Conservation (phyloP, 2,113 vertebrate genomes). For the Nycticorax nycticorax region DNA sequence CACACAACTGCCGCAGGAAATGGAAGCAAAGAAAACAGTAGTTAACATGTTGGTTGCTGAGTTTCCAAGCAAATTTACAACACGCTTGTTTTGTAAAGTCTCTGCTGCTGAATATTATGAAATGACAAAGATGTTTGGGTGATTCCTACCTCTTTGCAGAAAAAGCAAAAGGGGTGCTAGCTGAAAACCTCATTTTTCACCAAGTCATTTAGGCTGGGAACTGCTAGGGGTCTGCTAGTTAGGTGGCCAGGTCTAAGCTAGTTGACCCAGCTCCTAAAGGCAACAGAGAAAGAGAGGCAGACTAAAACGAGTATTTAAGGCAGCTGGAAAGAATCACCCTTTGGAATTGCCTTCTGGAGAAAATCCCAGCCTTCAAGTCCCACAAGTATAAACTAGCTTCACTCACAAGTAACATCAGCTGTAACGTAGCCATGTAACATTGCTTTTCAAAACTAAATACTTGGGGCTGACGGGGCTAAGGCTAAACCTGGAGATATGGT, state of each 20-base stretch:
- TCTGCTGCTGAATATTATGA: neutral
- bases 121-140: neutral
- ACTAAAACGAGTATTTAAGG: neutral
- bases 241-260: neutral
- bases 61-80: neutral
- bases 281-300: neutral
- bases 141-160: neutral
- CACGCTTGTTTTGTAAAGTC: neutral
- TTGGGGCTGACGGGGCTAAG: neutral
- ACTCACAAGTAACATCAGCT: neutral
- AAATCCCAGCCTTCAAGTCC: neutral
- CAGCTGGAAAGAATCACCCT: neutral
- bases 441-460: neutral
- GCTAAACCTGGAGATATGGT: neutral
- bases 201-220: neutral
- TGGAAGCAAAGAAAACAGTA: neutral
- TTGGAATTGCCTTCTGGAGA: neutral
- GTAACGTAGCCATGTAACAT: neutral
- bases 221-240: neutral
- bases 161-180: neutral
- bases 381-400: neutral
- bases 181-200: neutral
- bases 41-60: neutral
- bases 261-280: neutral
- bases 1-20: rapidly evolving